These are phyloP conservation scores for Neotragus pygmaeus DNA, from an alignment of 2,113 vertebrate species.

Conservation along the genomic window DNA sequence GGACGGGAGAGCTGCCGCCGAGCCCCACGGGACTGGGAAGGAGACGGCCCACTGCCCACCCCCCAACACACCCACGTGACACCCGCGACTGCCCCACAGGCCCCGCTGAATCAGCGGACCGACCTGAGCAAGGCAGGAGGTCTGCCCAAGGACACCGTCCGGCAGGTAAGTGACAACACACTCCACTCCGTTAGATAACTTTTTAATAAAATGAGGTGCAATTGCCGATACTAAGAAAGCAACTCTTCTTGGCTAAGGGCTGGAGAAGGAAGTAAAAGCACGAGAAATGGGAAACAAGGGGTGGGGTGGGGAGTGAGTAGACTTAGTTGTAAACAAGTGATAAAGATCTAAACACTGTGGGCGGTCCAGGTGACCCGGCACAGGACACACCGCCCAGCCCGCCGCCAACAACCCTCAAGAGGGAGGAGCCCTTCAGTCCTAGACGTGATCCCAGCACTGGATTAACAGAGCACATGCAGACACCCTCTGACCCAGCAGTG, in stretches of 20 bases:
- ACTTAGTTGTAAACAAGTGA: neutral
- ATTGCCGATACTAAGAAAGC: neutral
- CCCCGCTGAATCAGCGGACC: accelerated
- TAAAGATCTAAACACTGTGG: accelerated
- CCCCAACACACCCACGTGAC: accelerated
- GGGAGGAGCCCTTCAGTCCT: neutral
- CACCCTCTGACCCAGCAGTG: neutral
- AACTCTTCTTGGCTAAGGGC: neutral
- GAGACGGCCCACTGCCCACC: neutral
- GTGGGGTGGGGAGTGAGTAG: accelerated
- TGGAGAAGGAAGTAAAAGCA: neutral
- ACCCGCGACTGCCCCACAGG: too few species aligned
- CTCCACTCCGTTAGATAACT: neutral
- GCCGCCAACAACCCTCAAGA: accelerated
- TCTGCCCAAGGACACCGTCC: accelerated
- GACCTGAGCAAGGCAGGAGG: accelerated
- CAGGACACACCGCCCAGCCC: neutral
- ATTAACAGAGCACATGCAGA: accelerated
- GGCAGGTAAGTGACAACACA: neutral
- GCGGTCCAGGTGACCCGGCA: accelerated
- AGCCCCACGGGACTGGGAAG: neutral
- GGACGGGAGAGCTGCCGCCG: neutral
- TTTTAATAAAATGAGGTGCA: constrained; percentile 4
- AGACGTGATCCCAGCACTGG: neutral
- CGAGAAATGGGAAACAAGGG: neutral